Evolutionary conservation across 2,113 vertebrate genomes (phyloP), one percentile per base, ranked within the genome.

Genomic region (Chunga burmeisteri): DNA sequence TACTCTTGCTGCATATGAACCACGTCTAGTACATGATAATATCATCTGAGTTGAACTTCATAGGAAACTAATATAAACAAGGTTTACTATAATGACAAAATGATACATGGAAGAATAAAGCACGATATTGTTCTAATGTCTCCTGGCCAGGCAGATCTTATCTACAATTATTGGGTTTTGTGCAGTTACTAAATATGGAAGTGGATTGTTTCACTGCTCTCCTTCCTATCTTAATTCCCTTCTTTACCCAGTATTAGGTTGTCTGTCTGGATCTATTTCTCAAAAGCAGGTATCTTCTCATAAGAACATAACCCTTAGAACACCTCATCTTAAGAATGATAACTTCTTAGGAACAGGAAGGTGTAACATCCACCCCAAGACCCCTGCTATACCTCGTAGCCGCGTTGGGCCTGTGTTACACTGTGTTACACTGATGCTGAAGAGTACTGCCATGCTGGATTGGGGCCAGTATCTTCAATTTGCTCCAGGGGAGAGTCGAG

Each of bases 351-450:
- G 63, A 19, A 14, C 21, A 22, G 6, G 10, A 30, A 25, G 36
- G 13, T 8, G 7, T 5, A 17, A 50, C 0, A 1, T 22, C 38
- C 20, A 10, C 20, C 50, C 36, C 34, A 4, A 15, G 32, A 4
- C 1, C 36, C 46, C 6, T 0, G 0, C n/a, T 17, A 1, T 4
- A 7, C 58, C 53, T 13, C 14, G 10, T 2, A 49, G 40, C 13
- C 2, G 0, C 1, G 0, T 1, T 32, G 52, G 59, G 30, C 25
- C 56, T 9, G 38, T 17, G 25, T 21, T 18, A 26, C 15, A 0
- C 56, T 9, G 38, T 17, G 25, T 21, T 18, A 26, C 15, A 0
- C 6, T 29, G 50, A 5, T 2, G 13, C 49, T 27, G 18, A 58
- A 4, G 10, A 38, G 22, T 4, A 5, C 62, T 14, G 29, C 17